These are phyloP conservation scores for Dicroscelio sp. DNA, from an alignment of 2,888 invertebrate species.

Conservation along the genomic window DNA sequence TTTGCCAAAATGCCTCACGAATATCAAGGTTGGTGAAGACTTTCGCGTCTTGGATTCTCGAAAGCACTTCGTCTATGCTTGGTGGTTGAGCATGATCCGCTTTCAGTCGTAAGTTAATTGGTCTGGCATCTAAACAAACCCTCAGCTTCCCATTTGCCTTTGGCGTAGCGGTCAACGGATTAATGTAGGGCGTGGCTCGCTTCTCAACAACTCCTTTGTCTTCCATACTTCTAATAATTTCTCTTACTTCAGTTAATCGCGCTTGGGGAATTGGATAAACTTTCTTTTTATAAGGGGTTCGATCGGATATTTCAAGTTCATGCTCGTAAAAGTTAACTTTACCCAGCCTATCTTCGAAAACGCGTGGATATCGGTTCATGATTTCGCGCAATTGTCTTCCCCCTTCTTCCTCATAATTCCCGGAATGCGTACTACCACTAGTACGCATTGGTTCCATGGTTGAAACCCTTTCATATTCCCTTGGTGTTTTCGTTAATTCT, in stretches of 20 bases:
- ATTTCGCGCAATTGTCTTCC: not conserved
- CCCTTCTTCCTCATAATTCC: not conserved
- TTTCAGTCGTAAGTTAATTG: not conserved
- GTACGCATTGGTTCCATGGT: too few relatives aligned
- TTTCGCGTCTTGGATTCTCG: not conserved
- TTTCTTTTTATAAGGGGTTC: constrained; percentile 19
- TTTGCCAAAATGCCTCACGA: not conserved
- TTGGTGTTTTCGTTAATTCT: too few relatives aligned
- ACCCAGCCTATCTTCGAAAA: constrained; percentile 11
- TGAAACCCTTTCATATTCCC: not conserved
- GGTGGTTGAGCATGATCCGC: constrained; percentile 12
- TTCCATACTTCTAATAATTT: constrained; percentile 5
- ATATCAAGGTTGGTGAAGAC: not conserved
- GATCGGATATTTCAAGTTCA: constrained; percentile 1
- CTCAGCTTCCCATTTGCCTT: constrained; percentile 13
- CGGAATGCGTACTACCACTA: too few relatives aligned
- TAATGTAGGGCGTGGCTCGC: not conserved
- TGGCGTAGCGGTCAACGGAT: constrained; percentile 7
- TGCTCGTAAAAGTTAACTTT: constrained; percentile 28
- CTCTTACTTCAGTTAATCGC: not conserved
- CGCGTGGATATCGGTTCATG: not conserved
- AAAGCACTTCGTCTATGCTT: not conserved
- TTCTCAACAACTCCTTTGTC: not conserved
- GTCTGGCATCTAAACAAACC: constrained; percentile 10
- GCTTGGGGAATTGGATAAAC: not conserved